phyloP scores from a whole-genome alignment of 1,140 invertebrate species.

The Anoplolepis gracilipes region DNA sequence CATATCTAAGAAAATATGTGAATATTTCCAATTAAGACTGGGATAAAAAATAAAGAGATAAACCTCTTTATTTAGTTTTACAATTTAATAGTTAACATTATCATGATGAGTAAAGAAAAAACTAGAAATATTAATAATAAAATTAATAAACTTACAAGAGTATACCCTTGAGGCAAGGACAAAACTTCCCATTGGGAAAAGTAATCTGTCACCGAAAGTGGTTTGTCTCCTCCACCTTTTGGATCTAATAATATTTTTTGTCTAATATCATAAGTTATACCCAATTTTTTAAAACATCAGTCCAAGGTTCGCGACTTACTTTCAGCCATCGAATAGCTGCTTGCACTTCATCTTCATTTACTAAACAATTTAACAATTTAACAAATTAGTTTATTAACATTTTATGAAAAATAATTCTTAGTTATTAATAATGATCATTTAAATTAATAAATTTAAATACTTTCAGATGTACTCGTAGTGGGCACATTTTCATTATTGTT shows the following conservation, averaged over 20 bases:
- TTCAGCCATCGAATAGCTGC: constrained; percentile 12
- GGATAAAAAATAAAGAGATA: too few species aligned
- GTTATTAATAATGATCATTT: not conserved
- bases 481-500: not conserved
- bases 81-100: too few species aligned
- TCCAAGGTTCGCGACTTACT: constrained; percentile 10
- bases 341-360: not conserved
- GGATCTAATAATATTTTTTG: not conserved
- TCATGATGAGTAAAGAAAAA: too few species aligned
- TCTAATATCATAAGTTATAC: not conserved
- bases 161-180: constrained; percentile 2
- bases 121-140: not conserved
- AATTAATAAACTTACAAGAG: not conserved
- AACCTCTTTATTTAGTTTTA: too few species aligned
- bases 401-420: not conserved
- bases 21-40: too few species aligned
- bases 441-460: constrained; percentile 14
- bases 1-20: too few species aligned
- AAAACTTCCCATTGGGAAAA: constrained; percentile 26
- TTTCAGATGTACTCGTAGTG: not conserved
- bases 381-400: not conserved
- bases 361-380: not conserved
- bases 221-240: not conserved
- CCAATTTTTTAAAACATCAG: constrained; percentile 1
- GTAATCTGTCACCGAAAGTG: constrained; percentile 3